phyloP scores from a whole-genome alignment of 2,113 vertebrate species.

The Indri indri region DNA sequence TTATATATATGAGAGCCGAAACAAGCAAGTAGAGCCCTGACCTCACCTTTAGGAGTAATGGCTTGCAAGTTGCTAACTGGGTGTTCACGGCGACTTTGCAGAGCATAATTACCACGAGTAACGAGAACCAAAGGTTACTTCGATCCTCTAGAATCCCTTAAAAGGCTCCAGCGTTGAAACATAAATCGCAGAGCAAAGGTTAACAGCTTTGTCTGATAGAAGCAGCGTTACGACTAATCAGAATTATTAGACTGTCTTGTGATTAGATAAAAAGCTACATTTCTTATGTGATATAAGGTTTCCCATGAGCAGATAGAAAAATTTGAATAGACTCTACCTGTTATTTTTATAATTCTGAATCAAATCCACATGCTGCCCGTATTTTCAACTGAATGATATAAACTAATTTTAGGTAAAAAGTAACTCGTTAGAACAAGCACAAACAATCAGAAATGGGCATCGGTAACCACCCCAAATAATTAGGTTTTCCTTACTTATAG shows the following conservation, averaged over 20 bases:
- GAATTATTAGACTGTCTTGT: neutral
- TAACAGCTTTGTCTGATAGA: neutral
- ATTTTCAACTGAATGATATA: neutral
- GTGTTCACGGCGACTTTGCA: neutral
- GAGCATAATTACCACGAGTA: no score
- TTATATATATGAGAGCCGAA: neutral
- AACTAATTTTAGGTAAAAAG: neutral
- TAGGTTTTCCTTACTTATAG: conserved; percentile 89
- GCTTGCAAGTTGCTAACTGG: neutral
- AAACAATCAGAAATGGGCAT: conserved; percentile 9
- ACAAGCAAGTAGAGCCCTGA: neutral
- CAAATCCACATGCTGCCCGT: neutral
- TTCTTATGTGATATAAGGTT: neutral
- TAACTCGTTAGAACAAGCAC: neutral
- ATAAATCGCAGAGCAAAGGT: neutral
- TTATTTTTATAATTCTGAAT: neutral
- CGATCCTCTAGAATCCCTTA: neutral
- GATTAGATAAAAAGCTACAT: neutral
- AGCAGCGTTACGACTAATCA: neutral
- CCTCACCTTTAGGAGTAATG: neutral
- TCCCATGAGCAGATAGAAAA: neutral
- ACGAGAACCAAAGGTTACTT: neutral
- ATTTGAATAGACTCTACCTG: neutral
- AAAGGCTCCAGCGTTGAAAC: neutral
- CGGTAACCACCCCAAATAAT: neutral